A percentile compares a stretch with the other conserved stretches of the same genome.
Evolutionary conservation across 2,113 vertebrate species (phyloP).

Genomic region (Elgaria multicarinata): DNA sequence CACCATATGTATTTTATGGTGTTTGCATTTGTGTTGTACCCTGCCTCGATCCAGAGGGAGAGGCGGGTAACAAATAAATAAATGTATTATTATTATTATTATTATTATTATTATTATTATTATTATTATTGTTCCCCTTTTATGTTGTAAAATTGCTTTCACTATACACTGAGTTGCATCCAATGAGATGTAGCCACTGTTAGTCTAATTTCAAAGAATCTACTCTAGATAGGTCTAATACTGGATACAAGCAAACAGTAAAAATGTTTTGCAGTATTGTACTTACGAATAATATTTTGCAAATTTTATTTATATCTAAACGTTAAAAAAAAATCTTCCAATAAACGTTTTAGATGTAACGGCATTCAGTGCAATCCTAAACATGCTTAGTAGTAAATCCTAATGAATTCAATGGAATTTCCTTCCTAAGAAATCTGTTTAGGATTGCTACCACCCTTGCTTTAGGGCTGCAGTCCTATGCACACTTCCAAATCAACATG

Average conservation of each 20-base stretch:
- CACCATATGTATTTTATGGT: too few relatives aligned
- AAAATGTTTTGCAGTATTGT: background rate
- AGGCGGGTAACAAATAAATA: too few relatives aligned
- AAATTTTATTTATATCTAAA: background rate
- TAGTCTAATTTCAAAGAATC: too few relatives aligned
- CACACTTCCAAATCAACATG: background rate
- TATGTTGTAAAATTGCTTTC: background rate
- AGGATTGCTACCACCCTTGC: background rate
- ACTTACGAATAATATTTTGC: background rate
- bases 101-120: too few relatives aligned
- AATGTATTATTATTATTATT: too few relatives aligned
- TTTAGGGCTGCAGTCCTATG: background rate
- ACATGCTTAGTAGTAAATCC: background rate
- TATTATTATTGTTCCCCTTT: background rate
- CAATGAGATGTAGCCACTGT: too few relatives aligned
- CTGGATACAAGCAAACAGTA: too few relatives aligned
- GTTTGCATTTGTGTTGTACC: too few relatives aligned
- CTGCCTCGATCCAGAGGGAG: too few relatives aligned
- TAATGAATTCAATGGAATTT: background rate
- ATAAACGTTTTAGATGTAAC: background rate
- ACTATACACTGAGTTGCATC: background rate
- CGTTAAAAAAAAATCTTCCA: background rate
- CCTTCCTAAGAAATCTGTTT: background rate
- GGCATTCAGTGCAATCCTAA: background rate
- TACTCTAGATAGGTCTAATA: too few relatives aligned